These are phyloP conservation scores for Siderastrea radians DNA, from an alignment of 92 coral and sea anemone genomes.

Conservation along the genomic window DNA sequence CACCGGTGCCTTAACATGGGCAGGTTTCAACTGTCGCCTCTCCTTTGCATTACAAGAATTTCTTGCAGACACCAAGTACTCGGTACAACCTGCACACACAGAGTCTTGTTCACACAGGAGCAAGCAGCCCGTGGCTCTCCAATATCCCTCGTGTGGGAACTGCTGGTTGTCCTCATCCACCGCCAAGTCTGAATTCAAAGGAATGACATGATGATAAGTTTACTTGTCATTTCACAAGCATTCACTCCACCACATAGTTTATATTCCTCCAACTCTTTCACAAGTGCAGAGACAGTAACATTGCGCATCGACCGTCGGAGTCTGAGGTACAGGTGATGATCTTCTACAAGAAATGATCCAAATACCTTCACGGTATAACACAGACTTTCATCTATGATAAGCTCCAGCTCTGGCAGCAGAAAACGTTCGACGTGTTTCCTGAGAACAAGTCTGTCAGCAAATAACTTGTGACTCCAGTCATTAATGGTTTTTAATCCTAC, in stretches of 20 bases:
- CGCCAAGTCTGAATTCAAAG: slow-evolving; percentile 44
- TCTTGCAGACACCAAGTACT: slow-evolving; percentile 40
- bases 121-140: slow-evolving; percentile 59
- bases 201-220: slow-evolving; percentile 68
- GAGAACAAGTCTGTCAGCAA: slow-evolving; percentile 41
- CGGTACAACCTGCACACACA: slow-evolving; percentile 39
- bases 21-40: slow-evolving; percentile 43
- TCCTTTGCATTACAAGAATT: slow-evolving; percentile 24
- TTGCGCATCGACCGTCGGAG: slow-evolving; percentile 54
- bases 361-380: slow-evolving; percentile 63
- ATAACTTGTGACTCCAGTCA: slow-evolving; percentile 40
- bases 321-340: slow-evolving; percentile 53
- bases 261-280: slow-evolving; percentile 59
- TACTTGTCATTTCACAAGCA: slow-evolving; percentile 36
- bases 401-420: slow-evolving; percentile 51
- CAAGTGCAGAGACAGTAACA: slow-evolving; percentile 53
- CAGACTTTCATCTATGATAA: slow-evolving; percentile 55
- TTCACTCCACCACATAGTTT: slow-evolving; percentile 42
- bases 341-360: slow-evolving; percentile 63
- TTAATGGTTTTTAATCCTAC: slow-evolving; percentile 31
- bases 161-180: slow-evolving; percentile 45
- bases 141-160: slow-evolving; percentile 60
- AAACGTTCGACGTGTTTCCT: slow-evolving; percentile 14
- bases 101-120: slow-evolving; percentile 48
- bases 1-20: neutral